phyloP scores from a whole-genome alignment of 1,140 invertebrate genomes.

The Drosophila arizonae region DNA sequence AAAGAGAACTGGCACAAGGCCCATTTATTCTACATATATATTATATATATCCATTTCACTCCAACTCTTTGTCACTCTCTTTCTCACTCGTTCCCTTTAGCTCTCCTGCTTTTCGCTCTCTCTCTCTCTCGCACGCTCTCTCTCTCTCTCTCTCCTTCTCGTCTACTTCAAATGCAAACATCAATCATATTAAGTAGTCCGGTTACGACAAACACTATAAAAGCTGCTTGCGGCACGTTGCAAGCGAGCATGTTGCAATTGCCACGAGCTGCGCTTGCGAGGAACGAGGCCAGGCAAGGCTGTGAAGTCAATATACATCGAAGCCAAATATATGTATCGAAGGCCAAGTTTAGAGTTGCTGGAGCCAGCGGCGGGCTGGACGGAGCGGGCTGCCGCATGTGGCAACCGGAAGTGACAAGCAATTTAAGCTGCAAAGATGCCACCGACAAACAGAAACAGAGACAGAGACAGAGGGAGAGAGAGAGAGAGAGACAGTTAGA shows the following conservation, averaged over 20 bases:
- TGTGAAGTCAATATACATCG: constrained; percentile 29
- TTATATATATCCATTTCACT: neutral
- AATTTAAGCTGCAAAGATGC: constrained; percentile 52
- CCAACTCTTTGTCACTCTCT: neutral
- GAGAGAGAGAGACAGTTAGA: neutral
- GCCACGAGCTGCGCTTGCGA: constrained; percentile 7
- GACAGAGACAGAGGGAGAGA: neutral
- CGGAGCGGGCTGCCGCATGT: neutral
- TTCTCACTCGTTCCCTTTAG: neutral
- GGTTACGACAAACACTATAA: constrained; percentile 8
- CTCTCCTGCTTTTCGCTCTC: neutral
- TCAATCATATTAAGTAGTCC: constrained; percentile 45
- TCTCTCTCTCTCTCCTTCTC: neutral
- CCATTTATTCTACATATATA: neutral
- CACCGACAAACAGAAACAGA: constrained; percentile 6
- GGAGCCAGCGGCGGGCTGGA: neutral
- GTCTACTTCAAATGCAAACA: neutral
- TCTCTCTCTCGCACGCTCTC: neutral
- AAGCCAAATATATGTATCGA: constrained; percentile 50
- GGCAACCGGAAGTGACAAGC: constrained; percentile 50
- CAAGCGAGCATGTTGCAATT: constrained; percentile 8
- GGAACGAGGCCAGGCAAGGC: constrained; percentile 1
- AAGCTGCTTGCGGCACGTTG: constrained; percentile 12
- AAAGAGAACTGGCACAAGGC: constrained; percentile 37
- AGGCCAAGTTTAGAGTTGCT: constrained; percentile 52